phyloP scores from a whole-genome alignment of 2,113 vertebrate genomes.

The Alectura lathami region DNA sequence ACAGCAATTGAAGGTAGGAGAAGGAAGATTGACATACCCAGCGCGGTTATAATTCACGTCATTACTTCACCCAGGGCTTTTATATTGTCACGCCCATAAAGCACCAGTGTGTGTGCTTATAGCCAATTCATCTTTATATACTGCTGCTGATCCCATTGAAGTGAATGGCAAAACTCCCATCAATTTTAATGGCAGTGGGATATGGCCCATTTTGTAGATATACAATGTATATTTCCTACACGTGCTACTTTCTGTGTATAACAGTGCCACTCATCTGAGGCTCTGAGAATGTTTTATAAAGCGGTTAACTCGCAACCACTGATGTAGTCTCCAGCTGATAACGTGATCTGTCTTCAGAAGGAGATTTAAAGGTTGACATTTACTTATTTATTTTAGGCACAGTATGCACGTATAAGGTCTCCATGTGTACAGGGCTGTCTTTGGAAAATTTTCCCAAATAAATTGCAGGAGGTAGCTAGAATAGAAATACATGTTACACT shows the following conservation, averaged over 20 bases:
- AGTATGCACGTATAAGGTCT: rapidly evolving
- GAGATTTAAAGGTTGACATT: neutral
- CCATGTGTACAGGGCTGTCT: neutral
- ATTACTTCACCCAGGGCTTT: slow-evolving; percentile 52
- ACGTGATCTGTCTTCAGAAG: neutral
- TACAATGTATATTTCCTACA: slow-evolving; percentile 46
- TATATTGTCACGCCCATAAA: slow-evolving; percentile 65
- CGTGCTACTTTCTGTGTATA: neutral
- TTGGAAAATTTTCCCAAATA: neutral
- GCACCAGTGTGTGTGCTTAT: neutral
- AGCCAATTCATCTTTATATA: slow-evolving; percentile 64
- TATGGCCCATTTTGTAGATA: slow-evolving; percentile 61
- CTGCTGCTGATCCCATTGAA: slow-evolving; percentile 52
- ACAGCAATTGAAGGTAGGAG: slow-evolving; percentile 25
- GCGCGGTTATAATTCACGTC: slow-evolving; percentile 54
- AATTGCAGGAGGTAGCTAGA: neutral
- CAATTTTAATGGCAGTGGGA: slow-evolving; percentile 48
- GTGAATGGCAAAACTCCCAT: slow-evolving; percentile 56
- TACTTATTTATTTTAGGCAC: neutral
- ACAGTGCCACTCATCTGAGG: neutral
- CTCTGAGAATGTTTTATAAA: neutral
- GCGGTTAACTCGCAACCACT: neutral
- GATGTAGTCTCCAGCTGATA: neutral
- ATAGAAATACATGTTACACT: neutral
- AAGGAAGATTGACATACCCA: slow-evolving; percentile 51